Percentiles rank a stretch among this genome's conserved stretches.
These are phyloP conservation scores for Tetranychus urticae DNA, from an alignment of 1,140 invertebrate genomes.

Conservation along the genomic window DNA sequence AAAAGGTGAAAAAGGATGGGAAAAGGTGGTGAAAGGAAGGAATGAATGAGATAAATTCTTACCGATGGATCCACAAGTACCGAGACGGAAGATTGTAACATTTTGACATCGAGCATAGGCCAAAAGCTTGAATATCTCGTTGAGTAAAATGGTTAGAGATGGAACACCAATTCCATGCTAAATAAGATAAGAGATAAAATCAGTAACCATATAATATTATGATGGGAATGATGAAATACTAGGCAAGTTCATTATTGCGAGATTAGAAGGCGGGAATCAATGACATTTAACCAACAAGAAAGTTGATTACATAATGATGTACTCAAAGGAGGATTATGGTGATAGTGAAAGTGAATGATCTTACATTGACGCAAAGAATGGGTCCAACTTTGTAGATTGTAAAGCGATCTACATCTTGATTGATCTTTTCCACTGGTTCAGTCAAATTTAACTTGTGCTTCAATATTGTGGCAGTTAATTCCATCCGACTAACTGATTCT, in stretches of 20 bases:
- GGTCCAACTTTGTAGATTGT: constrained; percentile 94
- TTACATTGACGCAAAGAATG: constrained; percentile 28
- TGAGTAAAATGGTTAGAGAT: constrained; percentile 66
- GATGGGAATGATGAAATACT: no score
- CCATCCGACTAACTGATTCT: constrained; percentile 79
- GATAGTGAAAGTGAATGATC: neutral
- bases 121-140: constrained; percentile 80
- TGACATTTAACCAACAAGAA: neutral
- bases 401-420: constrained; percentile 72
- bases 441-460: constrained; percentile 69
- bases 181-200: neutral
- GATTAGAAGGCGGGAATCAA: no score
- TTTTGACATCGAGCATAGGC: constrained; percentile 65
- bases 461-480: constrained; percentile 70
- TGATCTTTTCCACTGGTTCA: constrained; percentile 61
- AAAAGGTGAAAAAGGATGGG: no score
- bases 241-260: no score
- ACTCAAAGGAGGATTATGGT: neutral
- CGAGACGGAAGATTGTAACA: constrained; percentile 70
- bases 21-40: no score
- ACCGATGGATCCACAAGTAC: constrained; percentile 77
- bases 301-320: neutral
- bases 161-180: constrained; percentile 85
- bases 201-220: neutral
- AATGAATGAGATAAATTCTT: constrained; percentile 5